Conservation (phyloP, 2,797 vertebrate genomes). For the Todus mexicanus region DNA sequence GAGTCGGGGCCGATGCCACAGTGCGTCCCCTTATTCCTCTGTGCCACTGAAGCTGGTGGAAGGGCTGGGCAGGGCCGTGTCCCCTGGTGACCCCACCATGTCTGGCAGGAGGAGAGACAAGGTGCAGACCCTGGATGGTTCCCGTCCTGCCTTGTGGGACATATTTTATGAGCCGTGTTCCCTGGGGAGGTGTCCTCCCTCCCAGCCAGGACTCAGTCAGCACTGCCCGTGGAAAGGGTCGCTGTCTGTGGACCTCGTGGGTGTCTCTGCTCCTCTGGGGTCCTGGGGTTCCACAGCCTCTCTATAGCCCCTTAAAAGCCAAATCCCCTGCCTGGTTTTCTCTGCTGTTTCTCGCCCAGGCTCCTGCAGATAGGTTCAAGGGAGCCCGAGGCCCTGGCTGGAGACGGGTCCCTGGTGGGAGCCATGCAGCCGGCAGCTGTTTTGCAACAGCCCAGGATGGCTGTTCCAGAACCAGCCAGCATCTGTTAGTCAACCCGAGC, state of each 20-base stretch:
- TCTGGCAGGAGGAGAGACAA: background rate
- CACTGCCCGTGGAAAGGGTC: accelerated
- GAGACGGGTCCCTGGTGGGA: background rate
- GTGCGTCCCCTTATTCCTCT: background rate
- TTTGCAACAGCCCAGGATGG: background rate
- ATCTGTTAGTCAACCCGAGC: background rate
- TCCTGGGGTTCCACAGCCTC: accelerated
- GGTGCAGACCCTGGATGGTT: accelerated
- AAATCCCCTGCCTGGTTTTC: background rate
- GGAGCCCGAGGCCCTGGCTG: accelerated
- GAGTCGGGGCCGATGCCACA: background rate
- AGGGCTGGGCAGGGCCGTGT: background rate
- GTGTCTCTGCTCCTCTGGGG: background rate
- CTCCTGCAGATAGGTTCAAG: background rate
- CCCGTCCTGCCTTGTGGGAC: background rate
- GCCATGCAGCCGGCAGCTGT: background rate
- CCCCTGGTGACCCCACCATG: accelerated
- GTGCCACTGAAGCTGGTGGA: accelerated
- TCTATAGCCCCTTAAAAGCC: accelerated
- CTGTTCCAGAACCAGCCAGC: background rate
- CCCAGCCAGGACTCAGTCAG: accelerated
- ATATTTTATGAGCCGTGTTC: background rate
- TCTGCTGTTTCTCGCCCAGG: background rate
- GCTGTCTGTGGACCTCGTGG: accelerated
- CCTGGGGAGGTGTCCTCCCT: background rate